phyloP scores from a whole-genome alignment of 2,113 vertebrate species.

The Corydoras maculifer region DNA sequence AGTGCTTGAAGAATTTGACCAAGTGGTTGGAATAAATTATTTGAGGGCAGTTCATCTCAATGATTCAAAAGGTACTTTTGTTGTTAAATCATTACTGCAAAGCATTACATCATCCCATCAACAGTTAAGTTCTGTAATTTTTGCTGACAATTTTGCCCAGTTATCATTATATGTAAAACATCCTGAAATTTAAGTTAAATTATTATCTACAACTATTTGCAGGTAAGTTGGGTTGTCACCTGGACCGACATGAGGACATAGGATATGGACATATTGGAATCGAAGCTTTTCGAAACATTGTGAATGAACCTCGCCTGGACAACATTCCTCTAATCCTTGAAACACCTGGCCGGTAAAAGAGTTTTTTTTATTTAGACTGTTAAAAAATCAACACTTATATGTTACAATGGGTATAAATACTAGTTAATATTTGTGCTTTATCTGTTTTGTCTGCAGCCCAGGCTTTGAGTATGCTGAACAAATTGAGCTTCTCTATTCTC shows the following conservation, averaged over 20 bases:
- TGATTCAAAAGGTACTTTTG: constrained; percentile 68
- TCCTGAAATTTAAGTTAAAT: not conserved
- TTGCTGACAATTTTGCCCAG: too few relatives aligned
- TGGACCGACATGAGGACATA: constrained; percentile 70
- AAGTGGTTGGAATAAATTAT: constrained; percentile 62
- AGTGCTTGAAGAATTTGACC: constrained; percentile 66
- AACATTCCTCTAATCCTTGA: constrained; percentile 68
- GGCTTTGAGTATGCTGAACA: constrained; percentile 1
- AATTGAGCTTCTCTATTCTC: not conserved
- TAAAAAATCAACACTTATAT: not conserved
- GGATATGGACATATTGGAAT: constrained; percentile 66
- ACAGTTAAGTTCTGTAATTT: too few relatives aligned
- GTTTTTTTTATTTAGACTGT: constrained; percentile 5
- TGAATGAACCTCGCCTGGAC: constrained; percentile 68
- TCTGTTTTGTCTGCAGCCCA: not conserved
- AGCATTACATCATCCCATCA: too few relatives aligned
- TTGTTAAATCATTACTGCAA: not conserved
- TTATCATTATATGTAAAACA: too few relatives aligned
- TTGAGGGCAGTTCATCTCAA: constrained; percentile 70
- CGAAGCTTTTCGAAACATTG: constrained; percentile 62
- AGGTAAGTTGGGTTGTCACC: constrained; percentile 66
- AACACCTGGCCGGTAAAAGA: constrained; percentile 64
- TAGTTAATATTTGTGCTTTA: not conserved
- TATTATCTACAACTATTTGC: not conserved
- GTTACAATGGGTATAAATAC: not conserved